Conservation (phyloP, 2,113 vertebrate species). For the Heterocephalus glaber region DNA sequence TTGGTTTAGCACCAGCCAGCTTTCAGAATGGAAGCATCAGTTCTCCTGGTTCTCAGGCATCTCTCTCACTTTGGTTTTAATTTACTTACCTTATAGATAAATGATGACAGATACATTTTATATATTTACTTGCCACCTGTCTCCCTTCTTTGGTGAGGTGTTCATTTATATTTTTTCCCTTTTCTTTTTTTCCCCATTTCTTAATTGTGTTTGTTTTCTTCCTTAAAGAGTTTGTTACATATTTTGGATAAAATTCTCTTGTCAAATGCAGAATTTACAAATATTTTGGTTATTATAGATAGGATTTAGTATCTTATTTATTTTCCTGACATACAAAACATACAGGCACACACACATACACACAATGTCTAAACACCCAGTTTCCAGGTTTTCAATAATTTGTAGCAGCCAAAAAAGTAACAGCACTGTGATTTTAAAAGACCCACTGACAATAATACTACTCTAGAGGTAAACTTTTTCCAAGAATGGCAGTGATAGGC, state of each 20-base stretch:
- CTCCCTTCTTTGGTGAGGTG: neutral
- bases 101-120: neutral
- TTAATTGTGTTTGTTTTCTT: neutral
- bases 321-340: neutral
- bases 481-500: neutral
- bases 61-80: neutral
- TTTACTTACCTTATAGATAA: neutral
- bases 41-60: neutral
- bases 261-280: neutral
- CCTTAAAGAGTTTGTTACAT: neutral
- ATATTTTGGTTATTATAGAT: neutral
- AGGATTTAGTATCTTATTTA: neutral
- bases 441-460: slow-evolving; percentile 90
- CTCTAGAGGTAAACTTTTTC: slow-evolving; percentile 85
- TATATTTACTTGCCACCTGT: neutral
- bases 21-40: neutral
- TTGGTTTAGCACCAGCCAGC: neutral
- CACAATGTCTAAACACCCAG: neutral
- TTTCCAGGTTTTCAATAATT: slow-evolving; percentile 88
- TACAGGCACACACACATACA: neutral
- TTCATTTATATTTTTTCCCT: neutral
- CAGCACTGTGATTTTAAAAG: slow-evolving; percentile 92
- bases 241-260: neutral
- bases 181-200: neutral
- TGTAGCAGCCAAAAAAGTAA: slow-evolving; percentile 91